Evolutionary conservation across 2,888 invertebrate genomes (phyloP).

Genomic region (Hyles lineata): DNA sequence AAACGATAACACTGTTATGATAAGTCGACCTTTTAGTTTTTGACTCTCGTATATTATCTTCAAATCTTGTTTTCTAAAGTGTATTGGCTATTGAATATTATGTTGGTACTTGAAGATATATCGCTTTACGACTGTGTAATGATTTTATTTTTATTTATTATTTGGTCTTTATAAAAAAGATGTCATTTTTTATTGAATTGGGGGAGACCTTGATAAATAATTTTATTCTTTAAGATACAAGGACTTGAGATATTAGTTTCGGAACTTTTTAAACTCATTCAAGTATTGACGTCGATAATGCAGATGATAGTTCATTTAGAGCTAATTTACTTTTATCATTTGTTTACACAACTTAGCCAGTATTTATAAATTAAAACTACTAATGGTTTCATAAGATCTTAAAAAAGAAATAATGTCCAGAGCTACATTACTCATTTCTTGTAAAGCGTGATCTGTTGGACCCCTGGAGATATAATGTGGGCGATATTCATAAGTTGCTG

Average conservation of each 20-base stretch:
- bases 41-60: constrained; percentile 10
- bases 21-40: constrained; percentile 23
- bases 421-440: background rate
- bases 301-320: too few relatives aligned
- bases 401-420: too few relatives aligned
- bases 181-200: too few relatives aligned
- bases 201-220: too few relatives aligned
- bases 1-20: constrained; percentile 17
- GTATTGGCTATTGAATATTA: background rate
- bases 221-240: too few relatives aligned
- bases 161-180: background rate
- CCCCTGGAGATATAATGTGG: background rate
- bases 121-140: background rate
- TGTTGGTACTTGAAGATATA: background rate
- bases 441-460: background rate
- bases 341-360: too few relatives aligned
- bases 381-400: too few relatives aligned
- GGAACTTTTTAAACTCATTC: too few relatives aligned
- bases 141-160: background rate
- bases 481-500: background rate
- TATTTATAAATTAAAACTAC: too few relatives aligned
- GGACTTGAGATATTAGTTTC: too few relatives aligned
- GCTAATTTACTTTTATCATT: too few relatives aligned
- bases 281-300: too few relatives aligned
- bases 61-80: constrained; percentile 6